Base-by-base conservation (phyloP, 2,113 vertebrate species). In the Heterochromis multidens region DNA sequence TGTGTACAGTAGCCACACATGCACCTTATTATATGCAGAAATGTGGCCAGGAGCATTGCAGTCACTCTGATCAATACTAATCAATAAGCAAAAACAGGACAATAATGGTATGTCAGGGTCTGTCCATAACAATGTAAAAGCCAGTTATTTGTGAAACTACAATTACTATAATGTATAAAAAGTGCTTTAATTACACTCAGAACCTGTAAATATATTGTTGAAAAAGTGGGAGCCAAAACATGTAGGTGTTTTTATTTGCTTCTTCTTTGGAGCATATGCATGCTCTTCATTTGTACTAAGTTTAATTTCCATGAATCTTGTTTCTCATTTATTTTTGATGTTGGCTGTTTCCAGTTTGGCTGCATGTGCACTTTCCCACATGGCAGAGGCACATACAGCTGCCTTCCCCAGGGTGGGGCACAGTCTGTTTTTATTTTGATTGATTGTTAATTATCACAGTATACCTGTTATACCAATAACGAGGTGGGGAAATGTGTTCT, bases 231-330 rank as follows among this genome's bases (percentile, higher is more conserved):
- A 90, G 80, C 80, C 82, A 79, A 56, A 81, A 37, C 25, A 3
- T 77, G 82, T 62, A 79, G 88, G 86, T 25, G 88, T 92, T 56
- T 81, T 54, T 81, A 59, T 67, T 79, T 82, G 57, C 80, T 77
- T 61, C 56, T 83, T 23, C 46, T 27, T 25, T 37, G 14, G 4
- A 79, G 21, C 86, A 85, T 91, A 87, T 87, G 82, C 17, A 80
- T 2, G 25, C 81, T 72, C 70, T 57, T 77, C 56, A 0, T 37
- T 79, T 27, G 27, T 54, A 13, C 46, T 59, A 37, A 79, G 37
- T 74, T 25, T 65, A 37, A 37, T 80, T 59, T 61, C 21, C 35
- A 2, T n/a, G 8, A n/a, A 13, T 10, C 56, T 40, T 33, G 43
- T 40, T 62, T 77, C 72, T 57, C 27, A 5, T 29, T 76, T 49